Evolutionary conservation across 2,888 invertebrate genomes (phyloP).

Genomic region (Drosophila falleni): DNA sequence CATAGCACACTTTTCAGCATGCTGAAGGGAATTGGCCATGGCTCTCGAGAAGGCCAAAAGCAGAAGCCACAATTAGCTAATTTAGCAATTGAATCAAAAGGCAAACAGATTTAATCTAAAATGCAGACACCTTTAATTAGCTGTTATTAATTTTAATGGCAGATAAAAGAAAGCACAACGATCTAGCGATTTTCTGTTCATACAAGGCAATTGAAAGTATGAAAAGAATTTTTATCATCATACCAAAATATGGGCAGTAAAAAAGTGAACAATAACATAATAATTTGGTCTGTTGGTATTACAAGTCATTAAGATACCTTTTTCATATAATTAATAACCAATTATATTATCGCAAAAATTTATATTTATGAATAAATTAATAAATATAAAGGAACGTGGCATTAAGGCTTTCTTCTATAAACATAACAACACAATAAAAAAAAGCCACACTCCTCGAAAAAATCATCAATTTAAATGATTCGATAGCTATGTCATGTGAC

Average conservation of each 20-base stretch:
- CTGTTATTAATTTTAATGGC: slow-evolving; percentile 57
- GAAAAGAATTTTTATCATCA: slow-evolving; percentile 21
- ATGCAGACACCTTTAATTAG: slow-evolving; percentile 44
- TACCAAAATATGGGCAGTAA: slow-evolving; percentile 8
- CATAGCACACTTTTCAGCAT: slow-evolving; percentile 57
- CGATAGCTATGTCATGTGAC: slow-evolving; percentile 32
- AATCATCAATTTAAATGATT: slow-evolving; percentile 31
- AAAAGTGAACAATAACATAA: too few species aligned
- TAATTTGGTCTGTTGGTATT: too few species aligned
- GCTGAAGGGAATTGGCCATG: slow-evolving; percentile 12
- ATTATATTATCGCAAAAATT: background rate
- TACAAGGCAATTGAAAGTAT: slow-evolving; percentile 34
- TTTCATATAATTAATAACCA: background rate
- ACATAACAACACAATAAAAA: slow-evolving; percentile 1
- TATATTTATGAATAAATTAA: background rate
- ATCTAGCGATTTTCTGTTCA: slow-evolving; percentile 17
- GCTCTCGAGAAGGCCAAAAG: slow-evolving; percentile 17
- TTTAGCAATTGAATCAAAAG: slow-evolving; percentile 57
- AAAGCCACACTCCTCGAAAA: background rate
- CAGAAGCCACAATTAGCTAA: slow-evolving; percentile 53
- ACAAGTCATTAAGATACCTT: too few species aligned
- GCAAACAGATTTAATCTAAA: slow-evolving; percentile 52
- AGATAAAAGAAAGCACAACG: slow-evolving; percentile 1
- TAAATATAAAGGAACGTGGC: background rate
- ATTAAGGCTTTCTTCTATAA: background rate